Percentiles rank a stretch among this genome's conserved stretches.
Conservation (phyloP, 2,113 vertebrate genomes). For the Colinus virginianus region DNA sequence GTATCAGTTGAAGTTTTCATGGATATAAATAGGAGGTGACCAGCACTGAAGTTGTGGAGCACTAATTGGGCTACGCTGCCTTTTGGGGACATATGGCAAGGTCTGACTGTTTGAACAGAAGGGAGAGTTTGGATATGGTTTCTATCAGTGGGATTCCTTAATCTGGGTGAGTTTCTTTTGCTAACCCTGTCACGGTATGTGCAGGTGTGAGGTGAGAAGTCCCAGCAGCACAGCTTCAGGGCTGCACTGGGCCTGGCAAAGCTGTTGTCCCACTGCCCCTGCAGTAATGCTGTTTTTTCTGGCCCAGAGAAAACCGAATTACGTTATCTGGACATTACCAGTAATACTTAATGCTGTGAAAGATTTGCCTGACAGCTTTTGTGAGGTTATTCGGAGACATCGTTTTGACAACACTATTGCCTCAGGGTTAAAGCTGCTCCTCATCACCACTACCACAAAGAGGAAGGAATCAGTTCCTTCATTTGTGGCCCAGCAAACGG, state of each 20-base stretch:
- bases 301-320: slow-evolving; percentile 39
- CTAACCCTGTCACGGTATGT: background rate
- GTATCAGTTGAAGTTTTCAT: too few relatives aligned
- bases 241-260: background rate
- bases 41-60: background rate
- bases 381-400: slow-evolving; percentile 4
- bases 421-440: background rate
- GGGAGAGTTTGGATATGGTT: background rate
- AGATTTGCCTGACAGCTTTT: slow-evolving; percentile 47
- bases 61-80: background rate
- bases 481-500: background rate
- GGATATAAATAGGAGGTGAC: too few relatives aligned
- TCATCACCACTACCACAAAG: background rate
- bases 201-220: background rate
- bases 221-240: background rate
- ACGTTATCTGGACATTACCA: slow-evolving; percentile 58
- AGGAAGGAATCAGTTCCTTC: background rate
- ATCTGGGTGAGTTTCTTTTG: background rate
- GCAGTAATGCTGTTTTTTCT: background rate
- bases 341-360: slow-evolving; percentile 23
- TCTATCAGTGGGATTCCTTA: background rate
- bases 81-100: background rate
- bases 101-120: background rate
- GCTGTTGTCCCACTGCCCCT: background rate
- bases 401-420: background rate